These are phyloP conservation scores for Amblyornis subalaris DNA, from an alignment of 2,113 vertebrate species.

Conservation along the genomic window DNA sequence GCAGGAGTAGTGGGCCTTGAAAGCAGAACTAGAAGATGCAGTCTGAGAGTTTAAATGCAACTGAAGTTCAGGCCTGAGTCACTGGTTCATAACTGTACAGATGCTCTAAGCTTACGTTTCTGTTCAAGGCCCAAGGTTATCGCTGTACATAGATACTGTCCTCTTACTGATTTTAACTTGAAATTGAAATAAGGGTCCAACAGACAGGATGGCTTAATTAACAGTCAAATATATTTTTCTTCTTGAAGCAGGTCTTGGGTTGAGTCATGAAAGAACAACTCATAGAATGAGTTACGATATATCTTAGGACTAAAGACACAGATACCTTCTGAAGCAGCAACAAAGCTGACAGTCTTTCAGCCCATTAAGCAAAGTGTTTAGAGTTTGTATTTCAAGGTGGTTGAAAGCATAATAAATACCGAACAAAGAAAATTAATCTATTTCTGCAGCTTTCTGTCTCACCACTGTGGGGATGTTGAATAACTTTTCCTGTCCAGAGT, in stretches of 20 bases:
- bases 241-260: neutral
- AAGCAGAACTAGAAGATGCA: neutral
- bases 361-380: neutral
- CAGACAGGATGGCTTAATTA: neutral
- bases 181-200: neutral
- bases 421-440: neutral
- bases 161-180: neutral
- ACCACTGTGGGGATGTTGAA: neutral
- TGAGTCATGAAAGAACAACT: neutral
- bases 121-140: neutral
- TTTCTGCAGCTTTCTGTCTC: neutral
- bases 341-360: neutral
- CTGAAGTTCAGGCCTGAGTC: neutral
- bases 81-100: neutral
- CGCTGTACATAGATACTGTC: accelerated
- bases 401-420: neutral
- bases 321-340: neutral
- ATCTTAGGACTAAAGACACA: neutral
- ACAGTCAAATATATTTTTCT: neutral
- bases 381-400: neutral
- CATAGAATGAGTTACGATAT: neutral
- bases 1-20: neutral
- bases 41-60: neutral
- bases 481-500: neutral
- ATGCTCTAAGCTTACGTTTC: neutral